Evolutionary conservation across 2,113 vertebrate genomes (phyloP).

Genomic region (Typhlomys cinereus): DNA sequence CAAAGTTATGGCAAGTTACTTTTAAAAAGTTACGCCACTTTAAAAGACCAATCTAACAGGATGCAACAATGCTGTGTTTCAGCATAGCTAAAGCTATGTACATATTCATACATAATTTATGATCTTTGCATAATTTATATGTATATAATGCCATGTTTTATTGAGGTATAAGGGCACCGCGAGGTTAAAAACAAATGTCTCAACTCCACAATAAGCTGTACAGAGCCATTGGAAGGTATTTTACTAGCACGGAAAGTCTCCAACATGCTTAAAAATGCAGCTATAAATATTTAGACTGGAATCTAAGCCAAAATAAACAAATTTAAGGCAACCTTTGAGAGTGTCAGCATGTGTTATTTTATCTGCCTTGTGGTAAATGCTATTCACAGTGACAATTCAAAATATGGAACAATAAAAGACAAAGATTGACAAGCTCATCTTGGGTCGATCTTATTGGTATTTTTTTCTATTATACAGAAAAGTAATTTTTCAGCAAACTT

Average conservation of each 20-base stretch:
- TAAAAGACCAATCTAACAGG: slow-evolving; percentile 48
- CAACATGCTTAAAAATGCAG: slow-evolving; percentile 59
- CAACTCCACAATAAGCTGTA: slow-evolving; percentile 11
- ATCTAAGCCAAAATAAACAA: slow-evolving; percentile 55
- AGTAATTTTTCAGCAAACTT: slow-evolving; percentile 38
- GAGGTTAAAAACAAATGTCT: slow-evolving; percentile 36
- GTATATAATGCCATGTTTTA: slow-evolving; percentile 52
- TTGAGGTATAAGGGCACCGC: slow-evolving; percentile 54
- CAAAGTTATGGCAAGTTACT: not conserved
- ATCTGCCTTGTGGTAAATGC: slow-evolving; percentile 59
- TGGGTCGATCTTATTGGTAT: not conserved
- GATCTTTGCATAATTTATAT: slow-evolving; percentile 63
- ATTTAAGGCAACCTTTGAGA: slow-evolving; percentile 70
- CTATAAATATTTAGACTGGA: slow-evolving; percentile 66
- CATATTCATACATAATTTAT: slow-evolving; percentile 64
- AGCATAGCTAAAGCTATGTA: slow-evolving; percentile 55
- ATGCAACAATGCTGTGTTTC: not conserved
- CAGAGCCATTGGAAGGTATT: slow-evolving; percentile 25
- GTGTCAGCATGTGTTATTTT: slow-evolving; percentile 60
- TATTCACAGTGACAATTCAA: slow-evolving; percentile 56
- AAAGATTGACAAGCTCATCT: slow-evolving; percentile 58
- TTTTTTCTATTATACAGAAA: not conserved
- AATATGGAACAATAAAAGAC: slow-evolving; percentile 55
- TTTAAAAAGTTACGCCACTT: too few species aligned
- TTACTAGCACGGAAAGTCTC: slow-evolving; percentile 41